phyloP scores from a whole-genome alignment of 2,797 vertebrate genomes.

The Molothrus aeneus region DNA sequence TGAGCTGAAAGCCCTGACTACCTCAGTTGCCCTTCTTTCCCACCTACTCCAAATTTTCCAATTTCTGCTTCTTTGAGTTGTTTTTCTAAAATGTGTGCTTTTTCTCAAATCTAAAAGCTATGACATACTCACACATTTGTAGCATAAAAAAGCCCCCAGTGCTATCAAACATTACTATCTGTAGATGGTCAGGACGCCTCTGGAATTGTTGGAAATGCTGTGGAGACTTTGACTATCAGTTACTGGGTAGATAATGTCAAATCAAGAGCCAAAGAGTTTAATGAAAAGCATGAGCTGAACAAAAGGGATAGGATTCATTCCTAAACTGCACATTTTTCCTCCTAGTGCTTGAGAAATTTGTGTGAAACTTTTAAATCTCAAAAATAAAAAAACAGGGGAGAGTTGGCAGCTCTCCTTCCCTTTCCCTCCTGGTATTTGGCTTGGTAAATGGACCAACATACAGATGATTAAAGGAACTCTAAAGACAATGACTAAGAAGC shows the following conservation, averaged over 20 bases:
- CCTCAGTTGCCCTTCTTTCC: neutral
- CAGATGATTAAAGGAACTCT: neutral
- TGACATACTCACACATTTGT: neutral
- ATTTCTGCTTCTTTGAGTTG: neutral
- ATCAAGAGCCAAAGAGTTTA: conserved; percentile 41
- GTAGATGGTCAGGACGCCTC: neutral
- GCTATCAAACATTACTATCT: neutral
- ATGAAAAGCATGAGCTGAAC: conserved; percentile 54
- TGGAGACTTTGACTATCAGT: neutral
- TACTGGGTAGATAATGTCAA: neutral
- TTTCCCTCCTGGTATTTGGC: neutral
- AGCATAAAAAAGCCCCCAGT: neutral
- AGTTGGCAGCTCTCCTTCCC: neutral
- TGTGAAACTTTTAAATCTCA: neutral
- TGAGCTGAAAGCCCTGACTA: neutral
- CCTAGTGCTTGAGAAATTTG: neutral
- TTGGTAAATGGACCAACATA: neutral
- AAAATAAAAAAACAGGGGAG: neutral
- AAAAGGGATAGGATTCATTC: neutral
- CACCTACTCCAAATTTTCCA: neutral
- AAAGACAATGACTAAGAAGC: neutral
- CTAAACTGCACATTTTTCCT: neutral
- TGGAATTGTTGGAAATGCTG: neutral
- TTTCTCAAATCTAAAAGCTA: neutral
- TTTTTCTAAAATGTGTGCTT: neutral